Conservation (phyloP, 2,113 vertebrate genomes). For the Pyxicephalus adspersus region DNA sequence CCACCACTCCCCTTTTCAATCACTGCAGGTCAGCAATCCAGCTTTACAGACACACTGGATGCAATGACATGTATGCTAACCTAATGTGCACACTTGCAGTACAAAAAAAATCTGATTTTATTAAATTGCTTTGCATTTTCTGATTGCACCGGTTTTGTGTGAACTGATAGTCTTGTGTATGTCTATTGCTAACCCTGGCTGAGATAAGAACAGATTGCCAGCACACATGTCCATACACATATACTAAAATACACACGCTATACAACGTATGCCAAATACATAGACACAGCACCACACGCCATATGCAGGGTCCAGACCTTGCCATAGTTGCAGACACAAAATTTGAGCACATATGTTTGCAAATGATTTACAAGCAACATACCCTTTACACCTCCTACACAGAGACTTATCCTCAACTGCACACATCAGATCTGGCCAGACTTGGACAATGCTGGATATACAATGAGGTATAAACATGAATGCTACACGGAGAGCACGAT, state of each 20-base stretch:
- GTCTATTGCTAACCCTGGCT: constrained; percentile 1
- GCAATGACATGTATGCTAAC: background rate
- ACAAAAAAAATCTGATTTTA: no score
- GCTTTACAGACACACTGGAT: constrained; percentile 37
- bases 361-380: constrained; percentile 39
- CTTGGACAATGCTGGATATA: background rate
- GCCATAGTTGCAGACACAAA: constrained; percentile 36
- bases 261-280: constrained; percentile 37
- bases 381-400: constrained; percentile 59
- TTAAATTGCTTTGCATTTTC: background rate
- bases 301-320: constrained; percentile 53
- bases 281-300: constrained; percentile 28
- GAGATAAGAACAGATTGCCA: constrained; percentile 45
- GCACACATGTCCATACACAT: constrained; percentile 51
- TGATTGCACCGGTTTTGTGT: background rate
- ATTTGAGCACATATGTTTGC: constrained; percentile 47
- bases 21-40: constrained; percentile 56
- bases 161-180: background rate
- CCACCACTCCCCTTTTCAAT: constrained; percentile 50
- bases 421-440: constrained; percentile 52
- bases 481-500: no score
- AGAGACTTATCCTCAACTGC: constrained; percentile 77
- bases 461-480: background rate
- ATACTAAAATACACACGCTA: constrained; percentile 46
- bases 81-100: background rate